Evolutionary conservation across 2,888 invertebrate species (phyloP), one percentile per base, ranked within the genome.

Genomic region (Nectonema munidae): DNA sequence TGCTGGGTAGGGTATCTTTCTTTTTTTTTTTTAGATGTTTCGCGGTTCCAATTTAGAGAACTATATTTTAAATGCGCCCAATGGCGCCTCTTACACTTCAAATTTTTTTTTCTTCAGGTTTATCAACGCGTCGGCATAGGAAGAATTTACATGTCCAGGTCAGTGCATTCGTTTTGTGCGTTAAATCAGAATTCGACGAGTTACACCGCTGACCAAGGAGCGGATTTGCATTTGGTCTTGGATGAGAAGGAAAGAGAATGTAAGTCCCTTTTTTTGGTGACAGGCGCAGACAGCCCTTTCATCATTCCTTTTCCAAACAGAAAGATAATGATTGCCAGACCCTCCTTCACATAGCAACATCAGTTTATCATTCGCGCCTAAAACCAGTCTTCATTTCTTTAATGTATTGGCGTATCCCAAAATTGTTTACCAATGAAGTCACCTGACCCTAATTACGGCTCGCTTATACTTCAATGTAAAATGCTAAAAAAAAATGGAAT

Each of bases 51-150:
- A 20, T 25, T 19, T 13, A 3, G 9, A 11, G 38, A 30, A 20
- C 37, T 16, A 19, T 36, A n/a, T 3, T 29, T 19, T 11, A 15
- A 39, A 36, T 19, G 9, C 9, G n/a, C 18, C 16, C 15, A 18
- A 41, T 13, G 6, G 11, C 13, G 34, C 17, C 21, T 28, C 25
- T 40, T 40, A 19, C 4, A 20, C 35, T 33, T 33, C 38, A 14
- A 36, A 30, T n/a, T 25, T 25, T 25, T 25, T 25, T n/a, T 25
- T 9, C 13, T 38, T 36, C 42, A 54, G 54, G 53, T 55, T 29
- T 86, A 83, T 56, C 83, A 86, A 54, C 64, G 86, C 49, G 70
- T 77, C 35, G 83, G 83, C 63, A 64, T 83, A 45, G 81, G 81
- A 50, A 61, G 68, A 52, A 68, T 86, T 48, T 59, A 68, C 11